Evolutionary conservation across 2,113 vertebrate genomes (phyloP), one percentile per base, ranked within the genome.

Genomic region (Scatophagus argus): DNA sequence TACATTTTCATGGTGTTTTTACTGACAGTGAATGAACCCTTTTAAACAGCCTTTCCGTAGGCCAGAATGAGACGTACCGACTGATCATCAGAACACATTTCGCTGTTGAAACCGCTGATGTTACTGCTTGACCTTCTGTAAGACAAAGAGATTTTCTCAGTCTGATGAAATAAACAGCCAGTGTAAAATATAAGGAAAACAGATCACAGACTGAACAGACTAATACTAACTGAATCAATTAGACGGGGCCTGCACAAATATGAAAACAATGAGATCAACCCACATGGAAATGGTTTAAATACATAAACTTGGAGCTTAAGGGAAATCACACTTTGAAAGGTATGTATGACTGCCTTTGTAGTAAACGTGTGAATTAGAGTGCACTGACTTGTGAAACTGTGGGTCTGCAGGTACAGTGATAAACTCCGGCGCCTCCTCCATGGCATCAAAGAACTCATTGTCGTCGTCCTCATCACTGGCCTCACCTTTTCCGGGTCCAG

Each of bases 401-500:
- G 96, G 93, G 68, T 93, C 95, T 7, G 97, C 97, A 0, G 97
- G 97, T 69, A 96, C 88, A 13, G 96, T 95, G 86, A 98, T 98
- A 74, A 98, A 98, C 83, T 98, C 98, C 0, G 97, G 96, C 0
- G 96, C 96, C 6, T 95, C 95, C 29, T 95, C 94, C 88, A 95
- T 91, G 3, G 95, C 95, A 0, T 99, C 98, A 4, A 99, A 99
- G 89, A 99, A 99, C 83, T 99, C 97, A 0, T 98, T 98, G 75
- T 99, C 97, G 0, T 99, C 98, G 0, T 99, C 98, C 74, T 99
- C 97, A 0, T 99, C 98, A 0, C 98, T 99, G 81, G 96, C 89
- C 64, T 98, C 98, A 0, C 97, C 97, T 82, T 99, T 99, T 0
- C 91, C 94, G 0, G 95, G 87, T 10, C 87, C 81, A 6, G 93